Evolutionary conservation across 2,888 invertebrate species (phyloP).

Genomic region (Mesorhabditis sp.): DNA sequence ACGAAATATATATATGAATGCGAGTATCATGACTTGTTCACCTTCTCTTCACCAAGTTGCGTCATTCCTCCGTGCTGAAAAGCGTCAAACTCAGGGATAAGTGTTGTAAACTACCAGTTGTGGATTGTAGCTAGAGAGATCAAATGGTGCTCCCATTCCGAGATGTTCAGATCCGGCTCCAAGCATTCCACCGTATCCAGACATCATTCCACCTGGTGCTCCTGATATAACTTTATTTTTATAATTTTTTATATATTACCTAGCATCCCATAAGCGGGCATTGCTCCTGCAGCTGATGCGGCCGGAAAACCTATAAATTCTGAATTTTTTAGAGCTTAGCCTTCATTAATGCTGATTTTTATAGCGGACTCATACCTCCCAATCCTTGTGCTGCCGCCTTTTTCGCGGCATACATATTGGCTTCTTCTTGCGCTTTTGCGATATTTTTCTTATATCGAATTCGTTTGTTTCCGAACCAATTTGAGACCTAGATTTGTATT

Average conservation of each 20-base stretch:
- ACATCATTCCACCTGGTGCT: constrained; percentile 17
- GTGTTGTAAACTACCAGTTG: constrained; percentile 21
- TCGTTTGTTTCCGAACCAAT: constrained; percentile 99
- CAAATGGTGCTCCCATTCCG: constrained; percentile 34
- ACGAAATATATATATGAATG: background rate
- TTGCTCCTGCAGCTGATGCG: constrained; percentile 6
- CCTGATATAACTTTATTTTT: constrained; percentile 19
- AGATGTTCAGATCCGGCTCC: constrained; percentile 35
- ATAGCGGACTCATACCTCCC: constrained; percentile 20
- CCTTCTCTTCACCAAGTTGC: background rate
- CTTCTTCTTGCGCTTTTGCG: constrained; percentile 96
- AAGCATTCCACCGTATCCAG: constrained; percentile 24
- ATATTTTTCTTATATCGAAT: constrained; percentile 99
- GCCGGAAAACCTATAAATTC: constrained; percentile 13
- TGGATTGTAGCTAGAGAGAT: constrained; percentile 38
- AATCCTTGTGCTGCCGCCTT: constrained; percentile 69
- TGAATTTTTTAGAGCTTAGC: background rate
- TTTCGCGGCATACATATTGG: constrained; percentile 95
- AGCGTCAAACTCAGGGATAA: background rate
- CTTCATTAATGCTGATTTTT: background rate
- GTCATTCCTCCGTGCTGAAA: background rate
- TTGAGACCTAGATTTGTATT: constrained; percentile 65
- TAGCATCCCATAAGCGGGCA: constrained; percentile 17
- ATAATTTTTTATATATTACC: constrained; percentile 3
- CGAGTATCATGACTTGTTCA: background rate